These are phyloP conservation scores for Eolophus roseicapilla DNA, from an alignment of 2,113 vertebrate genomes.

Conservation along the genomic window DNA sequence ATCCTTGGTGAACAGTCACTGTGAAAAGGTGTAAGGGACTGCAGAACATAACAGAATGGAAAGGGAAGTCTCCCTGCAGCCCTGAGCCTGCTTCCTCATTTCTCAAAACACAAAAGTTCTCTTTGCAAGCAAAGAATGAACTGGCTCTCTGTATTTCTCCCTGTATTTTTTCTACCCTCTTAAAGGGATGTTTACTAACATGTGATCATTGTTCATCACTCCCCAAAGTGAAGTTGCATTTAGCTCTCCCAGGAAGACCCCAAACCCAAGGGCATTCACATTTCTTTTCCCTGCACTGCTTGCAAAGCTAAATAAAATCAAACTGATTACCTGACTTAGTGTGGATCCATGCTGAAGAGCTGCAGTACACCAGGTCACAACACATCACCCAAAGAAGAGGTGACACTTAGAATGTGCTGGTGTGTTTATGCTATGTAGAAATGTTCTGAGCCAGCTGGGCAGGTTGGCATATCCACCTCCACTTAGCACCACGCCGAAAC, in stretches of 20 bases:
- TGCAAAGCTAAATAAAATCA: slow-evolving; percentile 24
- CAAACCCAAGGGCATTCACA: not conserved
- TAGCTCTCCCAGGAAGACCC: not conserved
- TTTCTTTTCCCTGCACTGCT: not conserved
- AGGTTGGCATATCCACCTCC: not conserved
- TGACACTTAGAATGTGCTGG: not conserved
- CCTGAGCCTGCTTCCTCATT: not conserved
- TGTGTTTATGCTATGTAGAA: not conserved
- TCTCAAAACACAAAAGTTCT: not conserved
- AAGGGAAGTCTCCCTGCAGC: not conserved
- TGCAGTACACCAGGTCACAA: not conserved
- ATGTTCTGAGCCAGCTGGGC: not conserved
- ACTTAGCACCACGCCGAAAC: not conserved
- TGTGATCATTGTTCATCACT: not conserved
- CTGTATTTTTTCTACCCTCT: not conserved
- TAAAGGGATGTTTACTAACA: not conserved
- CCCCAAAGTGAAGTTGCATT: not conserved
- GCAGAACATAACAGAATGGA: not conserved
- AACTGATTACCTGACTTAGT: not conserved
- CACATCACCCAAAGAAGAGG: not conserved
- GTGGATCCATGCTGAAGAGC: not conserved
- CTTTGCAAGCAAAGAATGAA: not conserved
- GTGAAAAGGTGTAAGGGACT: fast-evolving
- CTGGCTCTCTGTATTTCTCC: not conserved
- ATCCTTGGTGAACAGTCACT: not conserved